Base-by-base conservation (phyloP, 1,140 invertebrate species). In the Lepidurus apus region DNA sequence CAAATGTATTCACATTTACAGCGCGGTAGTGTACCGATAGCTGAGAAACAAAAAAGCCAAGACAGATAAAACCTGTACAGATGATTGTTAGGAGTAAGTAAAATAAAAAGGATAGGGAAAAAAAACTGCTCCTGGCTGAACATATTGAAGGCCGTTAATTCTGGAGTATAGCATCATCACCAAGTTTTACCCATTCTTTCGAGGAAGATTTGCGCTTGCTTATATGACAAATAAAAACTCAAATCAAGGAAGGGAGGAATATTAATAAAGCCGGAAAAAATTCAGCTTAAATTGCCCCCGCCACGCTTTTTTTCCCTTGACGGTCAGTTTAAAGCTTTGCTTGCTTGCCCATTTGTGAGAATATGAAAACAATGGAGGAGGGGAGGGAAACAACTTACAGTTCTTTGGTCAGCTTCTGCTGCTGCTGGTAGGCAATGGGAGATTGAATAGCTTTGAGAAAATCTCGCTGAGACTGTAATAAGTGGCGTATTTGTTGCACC, bases 391-490 rank as follows among this genome's bases (percentile, higher is more conserved):
- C 53, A 65, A 65, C 53, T 65, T 65, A 65, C 53, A 65, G 53
- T 65, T 65, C 53, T 65, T 65, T 65, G 53, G 53, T 65, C 53
- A 65, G 65, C 73, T 85, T 87, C 77, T 87, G 82, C 80, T 87
- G 85, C 87, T 94, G 94, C 86, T 95, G 93, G 87, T 96, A 96
- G 80, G 93, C 93, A 83, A 96, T 95, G 17, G 96, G 96, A 84
- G 93, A 96, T 87, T 97, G 94, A 82, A 98, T 91, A 81, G 94
- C 93, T 85, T 91, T 91, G 81, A 95, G 88, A 86, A 98, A 96
- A 85, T 95, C 93, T 81, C 90, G 90, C 86, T 98, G 96, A 79
- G 92, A 93, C 84, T 97, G 93, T 45, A 98, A 89, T 79, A 97
- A 95, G 81, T 89, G 89, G 79, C 90, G 89, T 78, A 98, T 91